Evolutionary conservation across 2,888 invertebrate species (phyloP).

Genomic region (Nephrocerus scutellatus): DNA sequence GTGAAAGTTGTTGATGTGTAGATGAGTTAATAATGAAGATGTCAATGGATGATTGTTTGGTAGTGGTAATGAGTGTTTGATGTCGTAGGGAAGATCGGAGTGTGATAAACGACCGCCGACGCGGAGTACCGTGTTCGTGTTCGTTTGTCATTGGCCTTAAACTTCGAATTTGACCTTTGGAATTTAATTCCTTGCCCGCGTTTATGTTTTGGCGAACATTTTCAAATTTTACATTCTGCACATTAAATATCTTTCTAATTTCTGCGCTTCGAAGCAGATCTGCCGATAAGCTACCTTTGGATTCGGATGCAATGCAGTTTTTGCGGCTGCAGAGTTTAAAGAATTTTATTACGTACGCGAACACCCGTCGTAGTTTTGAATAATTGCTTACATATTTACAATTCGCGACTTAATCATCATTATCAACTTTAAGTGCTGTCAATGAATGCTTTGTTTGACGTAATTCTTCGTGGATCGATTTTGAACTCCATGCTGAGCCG

Average conservation of each 20-base stretch:
- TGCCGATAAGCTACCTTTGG: too few species aligned
- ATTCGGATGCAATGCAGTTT: background rate
- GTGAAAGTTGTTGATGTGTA: constrained; percentile 9
- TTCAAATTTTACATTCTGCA: constrained; percentile 2
- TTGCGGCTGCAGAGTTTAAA: background rate
- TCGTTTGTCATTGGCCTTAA: constrained; percentile 22
- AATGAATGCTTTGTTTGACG: too few species aligned
- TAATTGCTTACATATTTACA: constrained; percentile 5
- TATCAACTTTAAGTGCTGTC: too few species aligned
- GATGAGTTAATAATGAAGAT: constrained; percentile 7
- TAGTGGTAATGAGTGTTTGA: constrained; percentile 25
- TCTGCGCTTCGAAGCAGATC: background rate
- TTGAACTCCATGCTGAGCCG: too few species aligned
- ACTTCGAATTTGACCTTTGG: constrained; percentile 2
- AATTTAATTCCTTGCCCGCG: background rate
- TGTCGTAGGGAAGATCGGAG: constrained; percentile 16
- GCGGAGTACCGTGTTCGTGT: constrained; percentile 18
- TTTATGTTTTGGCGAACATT: background rate
- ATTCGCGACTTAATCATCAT: too few species aligned
- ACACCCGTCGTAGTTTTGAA: constrained; percentile 5
- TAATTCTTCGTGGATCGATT: too few species aligned
- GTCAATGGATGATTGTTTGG: constrained; percentile 19
- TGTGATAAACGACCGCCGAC: constrained; percentile 29
- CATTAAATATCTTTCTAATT: constrained; percentile 2
- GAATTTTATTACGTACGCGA: constrained; percentile 10